Conservation (phyloP, 1,140 invertebrate genomes). For the Carcinoscorpius rotundicauda region DNA sequence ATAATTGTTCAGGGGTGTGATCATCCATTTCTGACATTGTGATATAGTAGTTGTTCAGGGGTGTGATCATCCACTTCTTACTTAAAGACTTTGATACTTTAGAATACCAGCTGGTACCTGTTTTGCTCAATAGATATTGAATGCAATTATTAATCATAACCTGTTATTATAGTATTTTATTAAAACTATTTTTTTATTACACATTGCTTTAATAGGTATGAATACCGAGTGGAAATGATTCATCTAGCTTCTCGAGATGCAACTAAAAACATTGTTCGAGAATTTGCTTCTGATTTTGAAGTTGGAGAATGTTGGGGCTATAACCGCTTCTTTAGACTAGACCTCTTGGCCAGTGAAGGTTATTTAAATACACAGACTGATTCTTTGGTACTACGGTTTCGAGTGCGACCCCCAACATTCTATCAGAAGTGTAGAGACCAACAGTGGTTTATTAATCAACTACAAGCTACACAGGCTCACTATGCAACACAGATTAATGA, state of each 20-base stretch:
- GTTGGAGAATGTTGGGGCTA: constrained; percentile 97
- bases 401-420: constrained; percentile 84
- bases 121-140: no score
- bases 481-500: constrained; percentile 67
- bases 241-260: constrained; percentile 72
- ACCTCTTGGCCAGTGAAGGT: constrained; percentile 77
- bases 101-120: no score
- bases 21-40: no score
- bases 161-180: no score
- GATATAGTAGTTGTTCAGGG: no score
- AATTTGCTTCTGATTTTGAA: constrained; percentile 90
- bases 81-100: no score
- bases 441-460: constrained; percentile 83
- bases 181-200: no score
- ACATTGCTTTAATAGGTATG: constrained; percentile 49
- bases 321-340: constrained; percentile 83
- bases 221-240: constrained; percentile 91
- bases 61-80: no score
- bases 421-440: constrained; percentile 86
- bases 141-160: no score
- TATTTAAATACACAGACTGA: constrained; percentile 44
- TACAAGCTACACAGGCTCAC: constrained; percentile 65
- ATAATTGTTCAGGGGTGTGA: not conserved
- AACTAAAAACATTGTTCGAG: constrained; percentile 72
- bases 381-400: constrained; percentile 47